These are phyloP conservation scores for Sesamia nonagrioides DNA, from an alignment of 1,140 invertebrate genomes.

Conservation along the genomic window DNA sequence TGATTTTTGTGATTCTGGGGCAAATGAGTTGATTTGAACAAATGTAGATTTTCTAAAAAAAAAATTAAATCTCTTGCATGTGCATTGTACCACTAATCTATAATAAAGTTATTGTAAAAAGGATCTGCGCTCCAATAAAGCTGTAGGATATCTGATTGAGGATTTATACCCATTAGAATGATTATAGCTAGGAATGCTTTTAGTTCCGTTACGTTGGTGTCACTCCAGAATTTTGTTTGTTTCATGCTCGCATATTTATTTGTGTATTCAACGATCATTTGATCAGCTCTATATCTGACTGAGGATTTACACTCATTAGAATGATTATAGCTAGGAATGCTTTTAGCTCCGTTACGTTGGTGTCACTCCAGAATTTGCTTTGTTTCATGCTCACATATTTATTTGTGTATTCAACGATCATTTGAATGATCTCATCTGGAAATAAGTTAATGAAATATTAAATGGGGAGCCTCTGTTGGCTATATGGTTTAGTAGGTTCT, in stretches of 20 bases:
- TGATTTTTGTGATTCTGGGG: neutral
- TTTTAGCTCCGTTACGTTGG: conserved; percentile 30
- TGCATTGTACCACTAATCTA: conserved; percentile 52
- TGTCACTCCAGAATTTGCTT: conserved; percentile 10
- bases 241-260: too few relatives aligned
- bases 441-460: conserved; percentile 52
- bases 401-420: conserved; percentile 46
- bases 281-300: too few relatives aligned
- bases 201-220: too few relatives aligned
- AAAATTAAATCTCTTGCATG: conserved; percentile 56
- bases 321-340: conserved; percentile 54
- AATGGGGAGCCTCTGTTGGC: conserved; percentile 37
- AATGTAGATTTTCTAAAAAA: conserved; percentile 53
- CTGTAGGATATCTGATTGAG: conserved; percentile 7
- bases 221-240: too few relatives aligned
- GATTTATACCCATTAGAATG: too few relatives aligned
- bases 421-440: conserved; percentile 48
- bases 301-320: conserved; percentile 52
- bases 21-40: neutral
- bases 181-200: too few relatives aligned
- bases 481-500: conserved; percentile 48
- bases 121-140: conserved; percentile 56
- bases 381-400: neutral
- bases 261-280: too few relatives aligned
- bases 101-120: conserved; percentile 54